Conservation (phyloP, 2,113 vertebrate species). For the Strigops habroptila region DNA sequence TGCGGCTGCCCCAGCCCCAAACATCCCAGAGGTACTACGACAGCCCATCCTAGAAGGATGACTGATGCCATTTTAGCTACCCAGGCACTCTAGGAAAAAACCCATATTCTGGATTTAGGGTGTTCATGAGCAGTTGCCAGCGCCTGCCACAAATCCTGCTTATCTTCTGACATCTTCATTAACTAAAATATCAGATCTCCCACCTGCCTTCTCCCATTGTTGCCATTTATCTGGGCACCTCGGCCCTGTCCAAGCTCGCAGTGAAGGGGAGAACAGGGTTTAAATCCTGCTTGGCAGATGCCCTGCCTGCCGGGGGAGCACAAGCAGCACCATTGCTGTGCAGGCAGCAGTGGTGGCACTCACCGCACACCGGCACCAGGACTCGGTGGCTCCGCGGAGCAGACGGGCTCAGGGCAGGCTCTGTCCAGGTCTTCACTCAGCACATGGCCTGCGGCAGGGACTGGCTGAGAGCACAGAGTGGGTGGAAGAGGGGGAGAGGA, state of each 20-base stretch:
- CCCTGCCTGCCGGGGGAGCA: not conserved
- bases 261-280: not conserved
- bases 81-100: not conserved
- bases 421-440: not conserved
- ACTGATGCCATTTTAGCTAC: too few relatives aligned
- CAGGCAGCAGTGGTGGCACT: accelerated
- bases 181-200: not conserved
- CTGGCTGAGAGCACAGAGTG: not conserved
- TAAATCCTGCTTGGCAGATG: not conserved
- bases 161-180: not conserved
- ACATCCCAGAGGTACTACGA: accelerated
- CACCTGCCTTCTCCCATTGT: not conserved
- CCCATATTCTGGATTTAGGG: not conserved
- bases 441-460: too few relatives aligned
- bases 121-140: not conserved
- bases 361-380: not conserved
- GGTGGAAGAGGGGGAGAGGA: accelerated
- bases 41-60: accelerated
- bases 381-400: accelerated
- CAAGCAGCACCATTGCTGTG: accelerated
- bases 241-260: not conserved
- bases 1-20: not conserved
- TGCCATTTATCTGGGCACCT: not conserved
- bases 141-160: too few relatives aligned
- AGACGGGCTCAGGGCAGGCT: not conserved